These are phyloP conservation scores for Pelecanoides urinatrix DNA, from an alignment of 2,113 vertebrate species.

Conservation along the genomic window DNA sequence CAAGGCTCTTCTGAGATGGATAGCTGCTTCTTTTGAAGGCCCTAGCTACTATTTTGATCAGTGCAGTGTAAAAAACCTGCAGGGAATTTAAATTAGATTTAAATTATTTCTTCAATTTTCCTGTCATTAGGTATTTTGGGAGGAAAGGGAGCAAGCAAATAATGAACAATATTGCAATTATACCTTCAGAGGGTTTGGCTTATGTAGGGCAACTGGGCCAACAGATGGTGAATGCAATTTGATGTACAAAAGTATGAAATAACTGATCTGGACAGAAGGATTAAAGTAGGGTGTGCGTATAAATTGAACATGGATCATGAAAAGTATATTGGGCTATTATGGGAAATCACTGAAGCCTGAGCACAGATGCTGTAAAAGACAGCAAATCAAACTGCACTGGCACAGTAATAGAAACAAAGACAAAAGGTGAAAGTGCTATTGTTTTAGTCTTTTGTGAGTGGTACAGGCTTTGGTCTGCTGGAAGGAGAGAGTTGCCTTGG, in stretches of 20 bases:
- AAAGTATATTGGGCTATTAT: slow-evolving; percentile 15
- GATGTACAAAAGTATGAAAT: slow-evolving; percentile 36
- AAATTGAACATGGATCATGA: slow-evolving; percentile 20
- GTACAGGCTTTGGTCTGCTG: background rate
- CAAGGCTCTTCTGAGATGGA: slow-evolving; percentile 10
- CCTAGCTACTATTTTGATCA: slow-evolving; percentile 36
- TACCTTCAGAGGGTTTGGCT: slow-evolving; percentile 20
- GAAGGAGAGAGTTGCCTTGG: background rate
- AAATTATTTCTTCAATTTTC: slow-evolving; percentile 27
- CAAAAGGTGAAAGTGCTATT: background rate
- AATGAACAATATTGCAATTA: slow-evolving; percentile 49
- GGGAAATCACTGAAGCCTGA: slow-evolving; percentile 34
- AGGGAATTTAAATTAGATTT: slow-evolving; percentile 44
- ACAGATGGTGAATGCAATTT: slow-evolving; percentile 47
- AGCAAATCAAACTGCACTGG: background rate
- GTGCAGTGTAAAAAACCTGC: slow-evolving; percentile 12
- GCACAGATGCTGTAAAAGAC: slow-evolving; percentile 32
- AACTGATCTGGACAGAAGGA: slow-evolving; percentile 43
- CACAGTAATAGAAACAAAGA: slow-evolving; percentile 1
- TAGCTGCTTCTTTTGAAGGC: slow-evolving; percentile 4
- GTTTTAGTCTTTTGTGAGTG: background rate
- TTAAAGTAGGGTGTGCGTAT: background rate
- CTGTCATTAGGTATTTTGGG: background rate
- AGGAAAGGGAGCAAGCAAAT: background rate
- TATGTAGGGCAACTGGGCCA: slow-evolving; percentile 41